A percentile compares a stretch with the other conserved stretches of the same genome.
phyloP scores from a whole-genome alignment of 2,113 vertebrate species.

The Chaetodon trifascialis region DNA sequence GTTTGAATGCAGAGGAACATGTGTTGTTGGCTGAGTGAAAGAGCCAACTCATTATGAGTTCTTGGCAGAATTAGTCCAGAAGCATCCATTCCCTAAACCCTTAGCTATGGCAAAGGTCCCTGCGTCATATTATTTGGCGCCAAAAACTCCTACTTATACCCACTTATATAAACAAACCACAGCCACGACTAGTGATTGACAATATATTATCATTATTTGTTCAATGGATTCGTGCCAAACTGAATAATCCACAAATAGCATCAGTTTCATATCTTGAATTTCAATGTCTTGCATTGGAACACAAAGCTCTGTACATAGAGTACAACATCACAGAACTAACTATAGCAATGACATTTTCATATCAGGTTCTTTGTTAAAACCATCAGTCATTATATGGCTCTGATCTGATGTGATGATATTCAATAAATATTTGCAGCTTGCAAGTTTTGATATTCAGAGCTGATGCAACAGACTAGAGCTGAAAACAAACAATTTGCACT shows the following conservation, averaged over 20 bases:
- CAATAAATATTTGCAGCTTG: not conserved
- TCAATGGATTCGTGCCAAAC: not conserved
- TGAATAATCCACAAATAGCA: not conserved
- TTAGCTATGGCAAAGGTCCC: not conserved
- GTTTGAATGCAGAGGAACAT: not conserved
- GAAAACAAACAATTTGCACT: no score
- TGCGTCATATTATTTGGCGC: no score
- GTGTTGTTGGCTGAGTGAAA: slow-evolving; percentile 1
- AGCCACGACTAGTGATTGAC: not conserved
- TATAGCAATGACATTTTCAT: not conserved
- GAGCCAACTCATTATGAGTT: not conserved
- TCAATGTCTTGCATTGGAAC: not conserved
- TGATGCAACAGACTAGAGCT: no score
- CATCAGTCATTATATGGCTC: not conserved
- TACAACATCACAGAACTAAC: not conserved
- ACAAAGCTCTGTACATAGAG: not conserved
- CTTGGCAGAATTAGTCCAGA: not conserved
- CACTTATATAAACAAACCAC: not conserved
- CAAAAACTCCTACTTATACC: not conserved
- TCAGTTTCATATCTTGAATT: not conserved
- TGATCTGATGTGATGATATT: not conserved
- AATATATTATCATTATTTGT: not conserved
- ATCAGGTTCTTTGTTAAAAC: not conserved
- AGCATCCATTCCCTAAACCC: not conserved
- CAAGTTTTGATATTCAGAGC: no score